Conservation (phyloP, 2,888 invertebrate species). For the Drosophila borborema region DNA sequence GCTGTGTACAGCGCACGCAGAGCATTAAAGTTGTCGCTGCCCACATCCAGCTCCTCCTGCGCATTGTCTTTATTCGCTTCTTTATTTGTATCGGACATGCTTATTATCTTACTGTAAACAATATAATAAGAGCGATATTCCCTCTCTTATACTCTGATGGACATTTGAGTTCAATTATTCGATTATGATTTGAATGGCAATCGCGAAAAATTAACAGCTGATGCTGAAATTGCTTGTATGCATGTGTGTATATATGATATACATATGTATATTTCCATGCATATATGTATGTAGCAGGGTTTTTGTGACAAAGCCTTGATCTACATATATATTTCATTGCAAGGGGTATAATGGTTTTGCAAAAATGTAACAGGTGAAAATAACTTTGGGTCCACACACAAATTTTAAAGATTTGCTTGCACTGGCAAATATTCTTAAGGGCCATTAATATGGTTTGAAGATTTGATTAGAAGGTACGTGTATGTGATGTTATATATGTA, state of each 20-base stretch:
- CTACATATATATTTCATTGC: too few species aligned
- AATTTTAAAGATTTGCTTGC: neutral
- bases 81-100: conserved; percentile 18
- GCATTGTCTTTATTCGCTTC: neutral
- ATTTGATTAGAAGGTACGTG: neutral
- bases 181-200: neutral
- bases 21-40: conserved; percentile 89
- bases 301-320: too few species aligned
- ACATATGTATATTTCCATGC: too few species aligned
- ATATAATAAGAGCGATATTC: neutral
- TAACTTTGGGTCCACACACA: neutral
- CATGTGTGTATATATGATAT: too few species aligned
- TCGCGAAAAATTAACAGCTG: neutral
- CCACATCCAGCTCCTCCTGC: conserved; percentile 85
- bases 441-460: neutral
- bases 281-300: too few species aligned
- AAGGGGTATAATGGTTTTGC: neutral
- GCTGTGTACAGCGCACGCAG: conserved; percentile 89
- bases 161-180: neutral
- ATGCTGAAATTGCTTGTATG: neutral
- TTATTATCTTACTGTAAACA: neutral
- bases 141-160: neutral
- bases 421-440: neutral
- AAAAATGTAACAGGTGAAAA: neutral
- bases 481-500: neutral